Conservation (phyloP, 2,113 vertebrate genomes). For the Thamnaconus septentrionalis region DNA sequence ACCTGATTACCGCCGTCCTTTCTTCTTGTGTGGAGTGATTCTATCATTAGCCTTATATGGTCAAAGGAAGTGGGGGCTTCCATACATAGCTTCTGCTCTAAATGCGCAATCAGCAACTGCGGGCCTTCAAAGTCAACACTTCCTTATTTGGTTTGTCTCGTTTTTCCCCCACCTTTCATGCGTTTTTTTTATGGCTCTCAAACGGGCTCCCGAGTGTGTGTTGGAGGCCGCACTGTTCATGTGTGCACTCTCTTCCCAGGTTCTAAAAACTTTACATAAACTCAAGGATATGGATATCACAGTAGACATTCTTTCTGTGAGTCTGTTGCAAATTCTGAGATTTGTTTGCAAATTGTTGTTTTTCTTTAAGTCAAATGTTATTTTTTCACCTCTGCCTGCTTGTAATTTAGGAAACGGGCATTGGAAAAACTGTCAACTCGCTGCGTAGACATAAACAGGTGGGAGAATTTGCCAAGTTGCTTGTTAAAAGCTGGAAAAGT, state of each 20-base stretch:
- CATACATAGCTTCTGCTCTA: slow-evolving; percentile 70
- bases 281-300: slow-evolving; percentile 83
- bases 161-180: neutral
- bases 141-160: slow-evolving; percentile 59
- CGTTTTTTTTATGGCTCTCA: neutral
- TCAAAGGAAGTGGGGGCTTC: slow-evolving; percentile 42
- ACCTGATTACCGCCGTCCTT: too few relatives aligned
- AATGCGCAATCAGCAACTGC: slow-evolving; percentile 73
- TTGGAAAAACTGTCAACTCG: slow-evolving; percentile 80
- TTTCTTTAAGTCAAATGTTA: neutral
- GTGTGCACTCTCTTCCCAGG: slow-evolving; percentile 66
- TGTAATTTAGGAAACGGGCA: slow-evolving; percentile 80
- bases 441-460: slow-evolving; percentile 78
- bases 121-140: slow-evolving; percentile 48
- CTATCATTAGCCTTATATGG: neutral
- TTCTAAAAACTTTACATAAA: slow-evolving; percentile 79
- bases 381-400: neutral
- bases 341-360: neutral
- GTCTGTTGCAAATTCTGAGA: slow-evolving; percentile 30
- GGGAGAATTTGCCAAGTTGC: slow-evolving; percentile 78
- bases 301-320: slow-evolving; percentile 82
- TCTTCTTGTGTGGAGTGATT: too few relatives aligned
- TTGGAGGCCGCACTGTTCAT: neutral
- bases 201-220: too few relatives aligned
- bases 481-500: slow-evolving; percentile 80